These are phyloP conservation scores for Desmophyllum pertusum DNA, from an alignment of 92 coral and sea anemone genomes.

Conservation along the genomic window DNA sequence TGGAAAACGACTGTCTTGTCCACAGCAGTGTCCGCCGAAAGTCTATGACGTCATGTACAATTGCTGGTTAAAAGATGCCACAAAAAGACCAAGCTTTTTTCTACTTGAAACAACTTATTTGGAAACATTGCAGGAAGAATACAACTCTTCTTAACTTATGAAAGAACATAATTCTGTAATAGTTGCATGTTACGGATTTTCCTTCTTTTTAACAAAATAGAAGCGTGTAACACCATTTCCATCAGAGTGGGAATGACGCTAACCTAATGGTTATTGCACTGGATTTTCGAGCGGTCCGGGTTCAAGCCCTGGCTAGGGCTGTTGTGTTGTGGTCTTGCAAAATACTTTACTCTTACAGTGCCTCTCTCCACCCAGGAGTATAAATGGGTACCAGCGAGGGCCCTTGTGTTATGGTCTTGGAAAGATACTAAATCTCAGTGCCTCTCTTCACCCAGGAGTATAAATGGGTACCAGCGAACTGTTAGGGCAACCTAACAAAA, in stretches of 20 bases:
- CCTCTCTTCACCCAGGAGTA: too few species aligned
- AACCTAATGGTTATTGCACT: too few species aligned
- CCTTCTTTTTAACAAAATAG: neutral
- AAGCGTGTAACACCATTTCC: neutral
- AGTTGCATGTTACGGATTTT: neutral
- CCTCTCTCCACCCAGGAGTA: too few species aligned
- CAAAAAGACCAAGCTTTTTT: conserved; percentile 62
- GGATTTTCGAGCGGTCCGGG: too few species aligned
- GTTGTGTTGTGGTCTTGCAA: too few species aligned
- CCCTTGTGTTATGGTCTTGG: neutral
- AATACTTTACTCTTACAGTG: too few species aligned
- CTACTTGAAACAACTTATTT: conserved; percentile 8
- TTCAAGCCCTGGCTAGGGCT: too few species aligned
- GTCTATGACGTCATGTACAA: conserved; percentile 61
- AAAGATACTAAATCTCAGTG: neutral
- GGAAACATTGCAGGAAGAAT: neutral
- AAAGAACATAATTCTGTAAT: neutral
- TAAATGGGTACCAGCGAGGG: too few species aligned
- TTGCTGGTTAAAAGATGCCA: conserved; percentile 74
- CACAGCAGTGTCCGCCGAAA: conserved; percentile 71
- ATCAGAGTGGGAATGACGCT: too few species aligned
- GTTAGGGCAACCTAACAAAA: too few species aligned
- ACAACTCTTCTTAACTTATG: neutral
- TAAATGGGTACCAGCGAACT: too few species aligned
- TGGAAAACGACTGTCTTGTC: conserved; percentile 70